Evolutionary conservation across 1,140 invertebrate genomes (phyloP), one percentile per base, ranked within the genome.

Genomic region (Apis laboriosa): DNA sequence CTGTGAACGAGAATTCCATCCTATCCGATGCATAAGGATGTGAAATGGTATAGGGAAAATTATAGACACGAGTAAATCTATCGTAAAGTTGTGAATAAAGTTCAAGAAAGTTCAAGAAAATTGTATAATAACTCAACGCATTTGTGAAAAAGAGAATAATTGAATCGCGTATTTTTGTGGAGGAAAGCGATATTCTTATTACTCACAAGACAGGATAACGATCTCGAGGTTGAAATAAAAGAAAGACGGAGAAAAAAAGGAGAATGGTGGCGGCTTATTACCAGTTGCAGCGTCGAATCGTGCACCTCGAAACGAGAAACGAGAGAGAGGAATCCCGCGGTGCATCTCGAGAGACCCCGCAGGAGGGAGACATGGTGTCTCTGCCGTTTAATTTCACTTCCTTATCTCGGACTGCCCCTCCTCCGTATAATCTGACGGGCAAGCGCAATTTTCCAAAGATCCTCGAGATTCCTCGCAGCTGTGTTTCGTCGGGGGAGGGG

Each of bases 351-450:
- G 15, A 86, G 84, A 78, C 78, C 85, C 74, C 85, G 63, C 71
- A 51, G 84, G 61, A 86, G 1, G 82, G 56, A 80, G 85, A 86
- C 78, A 75, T 66, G 61, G 70, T 68, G 72, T 82, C 73, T 55
- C 73, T 55, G 71, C 73, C 85, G 75, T 86, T 87, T 87, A 87
- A 87, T 86, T 87, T 87, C 85, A 86, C 80, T 86, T 77, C 70
- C 67, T 53, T 80, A 75, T 77, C 79, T 77, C 70, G 85, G 84
- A 85, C 85, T 76, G 2, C 28, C 2, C 28, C 28, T 2, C 28
- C 34, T 2, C 76, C n/a, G 75, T 72, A 78, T 86, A 83, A 86
- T 83, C 80, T 60, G 74, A 78, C 78, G 73, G 49, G 34, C 49
- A 1, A 53, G 43, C 68, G 84, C 80, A 75, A 86, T 86, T 86